Conservation (phyloP, 2,113 vertebrate genomes). For the Chaetodon auriga region DNA sequence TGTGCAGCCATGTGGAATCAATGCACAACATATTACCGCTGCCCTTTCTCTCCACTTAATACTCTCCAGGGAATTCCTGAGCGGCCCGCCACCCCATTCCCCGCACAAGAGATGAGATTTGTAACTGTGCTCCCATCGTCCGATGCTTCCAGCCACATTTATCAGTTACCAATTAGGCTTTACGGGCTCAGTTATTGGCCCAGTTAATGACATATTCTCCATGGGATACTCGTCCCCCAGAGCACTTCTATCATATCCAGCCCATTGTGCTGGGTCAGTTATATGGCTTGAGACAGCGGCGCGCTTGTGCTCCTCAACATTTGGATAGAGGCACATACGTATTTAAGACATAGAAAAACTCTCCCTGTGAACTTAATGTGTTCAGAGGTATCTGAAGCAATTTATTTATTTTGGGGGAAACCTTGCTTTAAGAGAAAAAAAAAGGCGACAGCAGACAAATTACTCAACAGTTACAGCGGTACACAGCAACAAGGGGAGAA, state of each 20-base stretch:
- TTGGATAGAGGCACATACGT: conserved; percentile 24
- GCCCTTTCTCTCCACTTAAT: conserved; percentile 71
- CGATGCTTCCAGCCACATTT: conserved; percentile 51
- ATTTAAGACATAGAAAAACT: conserved; percentile 35
- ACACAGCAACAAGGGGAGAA: conserved; percentile 20
- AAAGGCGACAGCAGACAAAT: conserved; percentile 21
- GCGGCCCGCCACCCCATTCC: conserved; percentile 29
- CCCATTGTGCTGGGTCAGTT: conserved; percentile 49
- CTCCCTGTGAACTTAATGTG: conserved; percentile 42
- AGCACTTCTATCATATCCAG: conserved; percentile 20
- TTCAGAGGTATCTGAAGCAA: conserved; percentile 31
- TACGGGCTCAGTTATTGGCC: conserved; percentile 67
- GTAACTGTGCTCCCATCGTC: conserved; percentile 47
- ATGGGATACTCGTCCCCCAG: conserved; percentile 30
- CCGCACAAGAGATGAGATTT: conserved; percentile 65
- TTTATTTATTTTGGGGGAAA: conserved; percentile 53
- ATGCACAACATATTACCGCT: conserved; percentile 71
- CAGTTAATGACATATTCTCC: conserved; percentile 68
- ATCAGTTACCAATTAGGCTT: conserved; percentile 78
- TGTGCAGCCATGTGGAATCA: conserved; percentile 78
- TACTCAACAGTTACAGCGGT: conserved; percentile 30
- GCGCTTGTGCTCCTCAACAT: conserved; percentile 9
- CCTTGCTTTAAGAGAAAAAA: not conserved
- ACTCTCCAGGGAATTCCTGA: conserved; percentile 64
- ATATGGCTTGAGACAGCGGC: not conserved